A percentile compares a stretch with the other conserved stretches of the same genome.
Conservation (phyloP, 53 echinoderm and acorn worm genomes). For the Astropecten irregularis region DNA sequence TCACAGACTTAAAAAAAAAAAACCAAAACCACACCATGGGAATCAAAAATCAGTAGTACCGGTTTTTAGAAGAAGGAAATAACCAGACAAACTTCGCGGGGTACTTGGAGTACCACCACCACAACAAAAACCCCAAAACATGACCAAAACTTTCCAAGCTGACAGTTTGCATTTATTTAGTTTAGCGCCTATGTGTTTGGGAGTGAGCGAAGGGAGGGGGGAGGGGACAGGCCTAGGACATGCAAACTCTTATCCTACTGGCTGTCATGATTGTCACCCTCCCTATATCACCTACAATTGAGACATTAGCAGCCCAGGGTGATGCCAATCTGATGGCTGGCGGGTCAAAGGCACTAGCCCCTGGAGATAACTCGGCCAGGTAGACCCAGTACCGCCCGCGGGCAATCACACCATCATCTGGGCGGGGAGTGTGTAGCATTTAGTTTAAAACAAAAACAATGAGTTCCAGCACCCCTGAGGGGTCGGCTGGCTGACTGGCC, state of each 20-base stretch:
- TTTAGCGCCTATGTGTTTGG: constrained; percentile 20
- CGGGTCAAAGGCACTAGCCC: constrained; percentile 28
- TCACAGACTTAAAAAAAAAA: too few species aligned
- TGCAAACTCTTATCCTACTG: constrained; percentile 28
- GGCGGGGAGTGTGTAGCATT: constrained; percentile 12
- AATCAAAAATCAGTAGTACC: too few species aligned
- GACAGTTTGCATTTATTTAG: constrained; percentile 43
- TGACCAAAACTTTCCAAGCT: too few species aligned
- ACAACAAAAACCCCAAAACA: too few species aligned
- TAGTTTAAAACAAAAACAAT: constrained; percentile 49
- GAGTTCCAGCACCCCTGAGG: constrained; percentile 1
- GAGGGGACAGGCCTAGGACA: constrained; percentile 28
- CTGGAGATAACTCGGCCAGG: constrained; percentile 39
- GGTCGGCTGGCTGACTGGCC: neutral
- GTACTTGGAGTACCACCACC: too few species aligned
- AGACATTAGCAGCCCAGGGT: constrained; percentile 43
- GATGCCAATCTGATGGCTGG: constrained; percentile 47
- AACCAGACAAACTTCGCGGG: too few species aligned
- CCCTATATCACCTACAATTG: constrained; percentile 50
- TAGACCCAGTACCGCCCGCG: neutral
- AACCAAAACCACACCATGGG: too few species aligned
- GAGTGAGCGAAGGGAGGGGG: too few species aligned
- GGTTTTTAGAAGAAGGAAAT: too few species aligned
- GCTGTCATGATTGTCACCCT: constrained; percentile 47
- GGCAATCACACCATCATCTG: constrained; percentile 15